Conservation (phyloP, 2,797 vertebrate species). For the Astyanax mexicanus region DNA sequence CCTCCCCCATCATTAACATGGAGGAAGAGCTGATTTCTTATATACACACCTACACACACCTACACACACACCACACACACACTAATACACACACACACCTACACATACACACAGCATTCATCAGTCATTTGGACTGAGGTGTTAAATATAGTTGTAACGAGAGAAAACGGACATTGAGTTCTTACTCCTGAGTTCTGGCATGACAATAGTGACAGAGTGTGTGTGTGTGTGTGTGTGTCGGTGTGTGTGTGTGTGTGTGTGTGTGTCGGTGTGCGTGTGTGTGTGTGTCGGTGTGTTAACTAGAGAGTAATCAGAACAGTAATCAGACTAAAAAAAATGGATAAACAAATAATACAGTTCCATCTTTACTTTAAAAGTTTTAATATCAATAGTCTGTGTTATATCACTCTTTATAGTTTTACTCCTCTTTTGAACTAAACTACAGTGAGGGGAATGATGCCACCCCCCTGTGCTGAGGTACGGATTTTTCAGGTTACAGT, state of each 20-base stretch:
- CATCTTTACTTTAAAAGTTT: too few relatives aligned
- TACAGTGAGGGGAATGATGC: too few relatives aligned
- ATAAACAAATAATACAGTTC: too few relatives aligned
- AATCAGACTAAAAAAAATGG: too few relatives aligned
- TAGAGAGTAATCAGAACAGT: too few relatives aligned
- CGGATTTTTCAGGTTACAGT: too few relatives aligned
- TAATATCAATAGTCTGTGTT: too few relatives aligned
- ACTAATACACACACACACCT: slow-evolving; percentile 5
- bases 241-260: not conserved
- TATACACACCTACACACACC: not conserved
- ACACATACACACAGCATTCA: not conserved
- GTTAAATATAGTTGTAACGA: slow-evolving; percentile 36
- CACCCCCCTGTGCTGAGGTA: too few relatives aligned
- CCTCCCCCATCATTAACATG: slow-evolving; percentile 39
- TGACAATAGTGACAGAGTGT: slow-evolving; percentile 13
- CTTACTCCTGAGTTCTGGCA: slow-evolving; percentile 35
- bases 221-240: not conserved
- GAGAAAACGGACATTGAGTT: slow-evolving; percentile 44
- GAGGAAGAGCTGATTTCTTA: slow-evolving; percentile 36
- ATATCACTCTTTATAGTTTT: too few relatives aligned
- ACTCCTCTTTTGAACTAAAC: too few relatives aligned
- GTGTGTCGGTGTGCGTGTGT: not conserved
- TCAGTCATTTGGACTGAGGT: slow-evolving; percentile 34
- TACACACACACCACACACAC: slow-evolving; percentile 2
- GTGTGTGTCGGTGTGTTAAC: too few relatives aligned